A percentile compares a stretch with the other conserved stretches of the same genome.
Evolutionary conservation across 1,140 invertebrate species (phyloP).

Genomic region (Vanessa tameamea): DNA sequence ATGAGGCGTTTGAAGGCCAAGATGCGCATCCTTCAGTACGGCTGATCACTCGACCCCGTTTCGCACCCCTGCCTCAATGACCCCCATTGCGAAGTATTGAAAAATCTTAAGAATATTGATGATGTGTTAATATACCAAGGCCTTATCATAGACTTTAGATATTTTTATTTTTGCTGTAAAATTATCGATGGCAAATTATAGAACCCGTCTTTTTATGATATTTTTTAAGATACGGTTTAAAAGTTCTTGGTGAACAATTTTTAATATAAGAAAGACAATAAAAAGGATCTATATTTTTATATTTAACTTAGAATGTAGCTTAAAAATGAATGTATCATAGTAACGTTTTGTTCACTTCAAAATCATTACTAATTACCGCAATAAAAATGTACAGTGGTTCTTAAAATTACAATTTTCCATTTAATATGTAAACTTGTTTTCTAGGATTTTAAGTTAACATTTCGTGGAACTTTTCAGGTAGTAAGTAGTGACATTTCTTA

Average conservation of each 20-base stretch:
- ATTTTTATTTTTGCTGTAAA: background rate
- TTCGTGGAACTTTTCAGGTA: background rate
- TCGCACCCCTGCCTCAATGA: slow-evolving; percentile 29
- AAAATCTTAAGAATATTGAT: slow-evolving; percentile 31
- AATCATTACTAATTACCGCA: background rate
- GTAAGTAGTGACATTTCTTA: background rate
- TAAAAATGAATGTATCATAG: too few species aligned
- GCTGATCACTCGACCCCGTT: slow-evolving; percentile 37
- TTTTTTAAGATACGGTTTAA: too few species aligned
- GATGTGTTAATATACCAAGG: slow-evolving; percentile 26
- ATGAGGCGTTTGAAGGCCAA: slow-evolving; percentile 38
- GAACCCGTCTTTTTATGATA: too few species aligned
- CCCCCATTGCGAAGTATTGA: slow-evolving; percentile 32
- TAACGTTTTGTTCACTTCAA: background rate
- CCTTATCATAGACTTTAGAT: slow-evolving; percentile 17
- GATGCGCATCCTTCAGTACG: slow-evolving; percentile 32
- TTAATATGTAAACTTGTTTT: background rate
- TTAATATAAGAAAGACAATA: too few species aligned
- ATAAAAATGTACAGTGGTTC: background rate
- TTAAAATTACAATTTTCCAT: slow-evolving; percentile 1
- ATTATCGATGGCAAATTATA: too few species aligned
- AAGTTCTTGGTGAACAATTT: too few species aligned
- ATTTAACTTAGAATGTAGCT: background rate
- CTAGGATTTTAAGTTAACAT: background rate
- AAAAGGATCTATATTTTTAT: background rate